Evolutionary conservation across 2,888 invertebrate genomes (phyloP).

Genomic region (Meandrusa payeni): DNA sequence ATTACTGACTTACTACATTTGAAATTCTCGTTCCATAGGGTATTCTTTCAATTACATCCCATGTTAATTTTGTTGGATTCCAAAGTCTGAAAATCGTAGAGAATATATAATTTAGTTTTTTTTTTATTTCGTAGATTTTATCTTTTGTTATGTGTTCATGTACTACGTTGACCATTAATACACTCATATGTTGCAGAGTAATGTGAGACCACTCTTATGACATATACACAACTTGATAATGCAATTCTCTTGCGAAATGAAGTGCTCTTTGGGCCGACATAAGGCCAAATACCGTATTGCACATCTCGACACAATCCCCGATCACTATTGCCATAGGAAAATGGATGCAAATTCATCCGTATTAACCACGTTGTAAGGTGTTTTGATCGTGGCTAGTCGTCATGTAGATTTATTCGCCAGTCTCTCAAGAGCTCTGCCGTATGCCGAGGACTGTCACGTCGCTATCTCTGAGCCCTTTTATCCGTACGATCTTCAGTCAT

Average conservation of each 20-base stretch:
- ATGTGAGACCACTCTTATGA: not conserved
- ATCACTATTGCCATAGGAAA: not conserved
- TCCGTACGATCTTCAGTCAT: constrained; percentile 20
- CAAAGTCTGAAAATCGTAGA: no score
- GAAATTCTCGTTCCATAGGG: no score
- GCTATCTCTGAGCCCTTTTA: constrained; percentile 1
- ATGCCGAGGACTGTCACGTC: constrained; percentile 11
- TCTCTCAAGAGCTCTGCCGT: constrained; percentile 14
- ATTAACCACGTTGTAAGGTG: not conserved
- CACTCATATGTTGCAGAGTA: no score
- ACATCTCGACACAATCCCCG: not conserved
- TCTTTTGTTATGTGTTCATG: no score
- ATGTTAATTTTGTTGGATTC: no score
- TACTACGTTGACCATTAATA: no score
- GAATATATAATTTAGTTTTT: no score
- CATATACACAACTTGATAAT: not conserved
- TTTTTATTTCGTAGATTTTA: no score
- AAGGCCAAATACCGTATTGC: constrained; percentile 7
- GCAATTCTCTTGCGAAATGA: constrained; percentile 8
- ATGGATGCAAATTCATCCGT: not conserved
- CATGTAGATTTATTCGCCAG: constrained; percentile 5
- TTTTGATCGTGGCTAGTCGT: not conserved
- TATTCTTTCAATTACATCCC: no score
- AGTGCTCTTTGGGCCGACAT: not conserved
- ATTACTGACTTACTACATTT: no score